Conservation (phyloP, 2,888 invertebrate genomes). For the Mythimna loreyi region DNA sequence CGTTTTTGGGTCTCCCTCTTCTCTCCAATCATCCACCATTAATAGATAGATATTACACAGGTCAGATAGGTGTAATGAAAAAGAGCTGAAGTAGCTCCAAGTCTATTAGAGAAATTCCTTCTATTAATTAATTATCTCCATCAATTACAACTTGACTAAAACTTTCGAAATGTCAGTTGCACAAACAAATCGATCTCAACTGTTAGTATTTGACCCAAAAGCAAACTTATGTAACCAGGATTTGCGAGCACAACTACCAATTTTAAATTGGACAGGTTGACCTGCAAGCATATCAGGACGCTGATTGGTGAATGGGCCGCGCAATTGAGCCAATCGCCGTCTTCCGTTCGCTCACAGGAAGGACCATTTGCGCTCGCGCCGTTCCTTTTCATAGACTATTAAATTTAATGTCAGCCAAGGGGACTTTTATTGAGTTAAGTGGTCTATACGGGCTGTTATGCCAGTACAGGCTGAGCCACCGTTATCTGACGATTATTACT, state of each 20-base stretch:
- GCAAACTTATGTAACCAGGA: constrained; percentile 58
- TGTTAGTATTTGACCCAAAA: constrained; percentile 30
- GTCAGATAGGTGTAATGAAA: too few species aligned
- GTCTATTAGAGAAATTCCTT: neutral
- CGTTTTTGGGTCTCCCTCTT: neutral
- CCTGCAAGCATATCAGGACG: constrained; percentile 74
- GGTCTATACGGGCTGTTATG: constrained; percentile 82
- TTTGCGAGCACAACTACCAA: constrained; percentile 65
- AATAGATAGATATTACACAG: too few species aligned
- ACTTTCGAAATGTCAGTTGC: neutral
- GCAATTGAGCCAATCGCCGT: constrained; percentile 90
- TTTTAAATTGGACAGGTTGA: constrained; percentile 72
- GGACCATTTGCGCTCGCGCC: constrained; percentile 82
- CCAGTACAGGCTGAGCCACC: constrained; percentile 75
- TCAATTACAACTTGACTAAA: neutral
- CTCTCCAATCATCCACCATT: neutral
- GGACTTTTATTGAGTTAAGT: constrained; percentile 90
- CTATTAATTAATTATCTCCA: too few species aligned
- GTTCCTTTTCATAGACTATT: constrained; percentile 89
- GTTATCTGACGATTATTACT: constrained; percentile 37
- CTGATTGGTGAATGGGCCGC: constrained; percentile 88
- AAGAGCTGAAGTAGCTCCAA: neutral
- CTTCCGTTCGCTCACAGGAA: constrained; percentile 88
- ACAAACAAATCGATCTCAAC: constrained; percentile 6
- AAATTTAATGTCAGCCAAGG: constrained; percentile 88